Evolutionary conservation across 2,797 vertebrate genomes (phyloP), one percentile per base, ranked within the genome.

Genomic region (Peromyscus attwateri): DNA sequence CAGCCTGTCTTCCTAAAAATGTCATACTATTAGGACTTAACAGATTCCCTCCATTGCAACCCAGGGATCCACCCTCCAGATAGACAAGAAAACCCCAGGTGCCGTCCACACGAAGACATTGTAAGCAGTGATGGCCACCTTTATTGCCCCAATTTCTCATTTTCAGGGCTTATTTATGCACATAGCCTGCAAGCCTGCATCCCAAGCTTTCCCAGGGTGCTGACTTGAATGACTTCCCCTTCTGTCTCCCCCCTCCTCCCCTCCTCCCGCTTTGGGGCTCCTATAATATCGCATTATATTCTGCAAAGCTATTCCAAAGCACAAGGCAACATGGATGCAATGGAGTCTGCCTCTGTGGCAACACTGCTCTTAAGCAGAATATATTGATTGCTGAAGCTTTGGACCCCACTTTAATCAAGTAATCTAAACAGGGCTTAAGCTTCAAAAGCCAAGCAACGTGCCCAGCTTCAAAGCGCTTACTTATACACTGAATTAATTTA

Each of bases 361-460:
- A 98, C 98, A 84, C 81, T 90, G 93, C 96, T 98, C 97, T 97
- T 98, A 98, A 98, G 98, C 97, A 98, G 98, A 98, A 98, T 98
- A 91, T 95, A 98, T 98, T 97, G 98, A 99, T 97, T 96, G 80
- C 94, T 84, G 43, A 98, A 98, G 98, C 98, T 98, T 97, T 98
- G 97, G 98, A 98, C n/a, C 98, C 97, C 97, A 97, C 98, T 99
- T 98, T 98, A 98, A 98, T 99, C 98, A 98, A 98, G 98, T 98
- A 98, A 98, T 98, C 98, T 98, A 98, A 99, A 98, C 96, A 98
- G 97, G 94, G 97, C 97, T 98, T 98, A 98, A 98, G 98, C 98
- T 98, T 98, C 98, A 98, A 98, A 99, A 98, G 98, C 97, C 23
- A 93, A 97, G 96, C 96, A 95, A 98, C 98, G 97, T 96, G 98